Base-by-base conservation (phyloP, 2,888 invertebrate species). In the Melieria omissa region DNA sequence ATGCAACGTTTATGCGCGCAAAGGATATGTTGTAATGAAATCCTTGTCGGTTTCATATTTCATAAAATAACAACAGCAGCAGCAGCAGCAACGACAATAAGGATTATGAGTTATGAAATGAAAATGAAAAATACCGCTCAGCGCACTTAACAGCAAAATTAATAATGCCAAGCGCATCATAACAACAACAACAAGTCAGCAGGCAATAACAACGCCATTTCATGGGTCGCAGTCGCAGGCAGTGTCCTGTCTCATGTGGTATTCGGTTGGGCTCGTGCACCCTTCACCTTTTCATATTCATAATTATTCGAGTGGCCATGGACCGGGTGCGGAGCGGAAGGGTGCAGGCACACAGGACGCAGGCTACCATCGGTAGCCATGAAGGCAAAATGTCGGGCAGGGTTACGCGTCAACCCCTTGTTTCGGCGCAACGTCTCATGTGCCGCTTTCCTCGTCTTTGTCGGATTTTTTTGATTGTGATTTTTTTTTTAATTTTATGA, bases 81-180 rank as follows among this genome's bases (percentile, higher is more conserved):
- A 67, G 47, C 66, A 49, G 49, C 67, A 67, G 14, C 67, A 61
- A 60, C 42, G 61, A 67, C 58, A 42, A 65, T 41, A n/a, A 72
- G 72, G 72, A 72, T 72, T 72, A 72, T 72, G 72, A 72, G 60
- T 72, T 69, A 65, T 72, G 65, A 72, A 63, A 63, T 55, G 67
- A 67, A 69, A 67, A 68, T 60, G 63, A 69, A 69, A 63, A 69
- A 65, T 69, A 61, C 69, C 68, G 69, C 72, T 69, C 65, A 61
- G 60, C 60, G 63, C 68, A 70, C 73, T 73, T 73, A 73, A 73
- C 73, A 73, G 69, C 73, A 70, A 62, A 73, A 73, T 73, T 73
- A 73, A 73, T 73, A 71, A 71, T 69, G 61, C 72, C 55, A 69
- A 65, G 16, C 65, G 66, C 67, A 71, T 63, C 69, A 47, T 1